A percentile compares a stretch with the other conserved stretches of the same genome.
phyloP scores from a whole-genome alignment of 2,113 vertebrate species.

The Onychostoma macrolepis region DNA sequence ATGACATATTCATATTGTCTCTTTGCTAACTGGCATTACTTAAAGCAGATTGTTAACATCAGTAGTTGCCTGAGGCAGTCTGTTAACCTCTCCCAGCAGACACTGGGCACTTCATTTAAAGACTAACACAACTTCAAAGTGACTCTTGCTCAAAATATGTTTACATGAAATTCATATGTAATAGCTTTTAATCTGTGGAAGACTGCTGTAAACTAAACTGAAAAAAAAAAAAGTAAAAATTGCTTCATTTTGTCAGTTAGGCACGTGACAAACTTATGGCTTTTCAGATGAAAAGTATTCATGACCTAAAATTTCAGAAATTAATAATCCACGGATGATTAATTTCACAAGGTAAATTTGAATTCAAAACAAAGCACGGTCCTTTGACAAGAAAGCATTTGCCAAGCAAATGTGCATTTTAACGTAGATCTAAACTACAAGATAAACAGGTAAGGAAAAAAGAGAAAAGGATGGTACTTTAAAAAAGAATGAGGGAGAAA shows the following conservation, averaged over 20 bases:
- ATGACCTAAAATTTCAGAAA: too few relatives aligned
- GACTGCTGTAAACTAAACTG: neutral
- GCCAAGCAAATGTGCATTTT: neutral
- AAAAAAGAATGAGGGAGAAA: conserved; percentile 28
- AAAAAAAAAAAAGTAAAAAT: neutral
- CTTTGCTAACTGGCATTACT: conserved; percentile 20
- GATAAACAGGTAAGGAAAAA: neutral
- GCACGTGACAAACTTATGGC: neutral
- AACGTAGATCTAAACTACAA: neutral
- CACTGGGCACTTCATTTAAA: conserved; percentile 21
- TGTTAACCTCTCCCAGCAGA: conserved; percentile 9
- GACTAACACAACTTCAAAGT: conserved; percentile 9
- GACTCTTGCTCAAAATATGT: neutral
- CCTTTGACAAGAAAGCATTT: neutral
- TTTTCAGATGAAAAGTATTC: neutral
- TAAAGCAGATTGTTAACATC: conserved; percentile 18
- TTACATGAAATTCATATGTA: neutral
- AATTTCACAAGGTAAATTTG: neutral
- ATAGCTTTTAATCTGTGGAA: neutral
- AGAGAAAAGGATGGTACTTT: conserved; percentile 1
- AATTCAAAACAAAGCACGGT: neutral
- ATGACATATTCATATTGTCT: neutral
- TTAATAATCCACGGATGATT: neutral
- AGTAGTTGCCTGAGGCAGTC: neutral
- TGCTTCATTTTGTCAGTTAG: neutral